Conservation (phyloP, 2,888 invertebrate genomes). For the Alviniconcha strummeri region DNA sequence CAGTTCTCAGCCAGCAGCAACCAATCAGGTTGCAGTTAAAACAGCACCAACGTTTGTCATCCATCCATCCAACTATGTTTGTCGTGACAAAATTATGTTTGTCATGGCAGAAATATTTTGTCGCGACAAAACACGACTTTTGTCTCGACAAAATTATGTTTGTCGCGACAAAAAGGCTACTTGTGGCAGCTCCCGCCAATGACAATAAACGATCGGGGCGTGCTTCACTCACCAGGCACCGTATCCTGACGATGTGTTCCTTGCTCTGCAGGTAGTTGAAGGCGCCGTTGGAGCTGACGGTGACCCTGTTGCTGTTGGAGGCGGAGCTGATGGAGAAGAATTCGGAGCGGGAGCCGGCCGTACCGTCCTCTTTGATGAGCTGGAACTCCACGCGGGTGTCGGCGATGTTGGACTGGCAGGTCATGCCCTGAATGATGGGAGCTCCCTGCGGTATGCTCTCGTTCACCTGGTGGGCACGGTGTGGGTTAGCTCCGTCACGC, state of each 20-base stretch:
- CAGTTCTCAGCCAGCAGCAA: too few relatives aligned
- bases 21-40: too few relatives aligned
- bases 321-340: neutral
- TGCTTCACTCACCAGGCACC: slow-evolving; percentile 34
- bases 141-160: too few relatives aligned
- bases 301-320: neutral
- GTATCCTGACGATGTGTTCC: slow-evolving; percentile 16
- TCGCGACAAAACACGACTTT: too few relatives aligned
- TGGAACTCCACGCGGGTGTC: slow-evolving; percentile 31
- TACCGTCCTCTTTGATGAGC: neutral
- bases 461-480: neutral
- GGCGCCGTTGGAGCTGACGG: neutral
- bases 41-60: too few relatives aligned
- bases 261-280: slow-evolving; percentile 16
- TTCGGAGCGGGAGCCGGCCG: neutral
- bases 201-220: too few relatives aligned
- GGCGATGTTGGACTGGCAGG: slow-evolving; percentile 19
- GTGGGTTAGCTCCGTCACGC: neutral
- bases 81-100: too few relatives aligned
- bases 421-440: slow-evolving; percentile 22
- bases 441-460: neutral
- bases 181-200: too few relatives aligned
- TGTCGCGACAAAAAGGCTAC: too few relatives aligned
- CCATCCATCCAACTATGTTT: too few relatives aligned
- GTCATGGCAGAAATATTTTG: too few relatives aligned